Evolutionary conservation across 2,888 invertebrate genomes (phyloP).

Genomic region (Melanostoma mellinum): DNA sequence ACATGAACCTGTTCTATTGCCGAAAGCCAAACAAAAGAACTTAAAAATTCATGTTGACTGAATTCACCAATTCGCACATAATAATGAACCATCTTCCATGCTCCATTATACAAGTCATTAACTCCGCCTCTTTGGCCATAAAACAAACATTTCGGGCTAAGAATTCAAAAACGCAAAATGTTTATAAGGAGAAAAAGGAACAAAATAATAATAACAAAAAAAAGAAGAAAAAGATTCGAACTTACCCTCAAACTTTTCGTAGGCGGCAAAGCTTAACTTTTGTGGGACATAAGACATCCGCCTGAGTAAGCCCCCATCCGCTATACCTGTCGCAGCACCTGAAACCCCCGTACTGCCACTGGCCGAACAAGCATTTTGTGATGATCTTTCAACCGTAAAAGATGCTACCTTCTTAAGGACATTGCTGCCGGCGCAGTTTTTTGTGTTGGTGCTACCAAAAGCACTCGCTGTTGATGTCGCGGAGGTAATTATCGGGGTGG

Average conservation of each 20-base stretch:
- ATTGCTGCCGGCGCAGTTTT: slow-evolving; percentile 83
- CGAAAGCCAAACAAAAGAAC: slow-evolving; percentile 6
- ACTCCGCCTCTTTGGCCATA: slow-evolving; percentile 31
- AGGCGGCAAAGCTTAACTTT: slow-evolving; percentile 92
- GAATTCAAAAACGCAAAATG: slow-evolving; percentile 26
- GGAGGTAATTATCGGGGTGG: slow-evolving; percentile 68
- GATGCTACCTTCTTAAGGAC: slow-evolving; percentile 93
- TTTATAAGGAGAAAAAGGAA: slow-evolving; percentile 74
- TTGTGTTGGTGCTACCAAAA: slow-evolving; percentile 75
- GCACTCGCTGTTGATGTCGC: slow-evolving; percentile 61
- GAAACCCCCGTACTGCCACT: slow-evolving; percentile 58
- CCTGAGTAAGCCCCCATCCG: slow-evolving; percentile 81
- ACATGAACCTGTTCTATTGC: not conserved
- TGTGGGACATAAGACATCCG: slow-evolving; percentile 91
- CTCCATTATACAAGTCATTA: slow-evolving; percentile 65
- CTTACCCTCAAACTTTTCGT: slow-evolving; percentile 96
- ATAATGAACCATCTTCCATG: slow-evolving; percentile 56
- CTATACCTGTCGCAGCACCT: slow-evolving; percentile 44
- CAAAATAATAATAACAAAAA: slow-evolving; percentile 57
- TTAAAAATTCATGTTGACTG: slow-evolving; percentile 28
- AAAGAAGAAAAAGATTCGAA: slow-evolving; percentile 68
- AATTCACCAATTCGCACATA: slow-evolving; percentile 47
- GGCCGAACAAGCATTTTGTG: slow-evolving; percentile 73
- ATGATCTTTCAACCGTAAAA: slow-evolving; percentile 88
- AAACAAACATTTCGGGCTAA: slow-evolving; percentile 22